Base-by-base conservation (phyloP, 2,888 invertebrate species). In the Noctua pronuba region DNA sequence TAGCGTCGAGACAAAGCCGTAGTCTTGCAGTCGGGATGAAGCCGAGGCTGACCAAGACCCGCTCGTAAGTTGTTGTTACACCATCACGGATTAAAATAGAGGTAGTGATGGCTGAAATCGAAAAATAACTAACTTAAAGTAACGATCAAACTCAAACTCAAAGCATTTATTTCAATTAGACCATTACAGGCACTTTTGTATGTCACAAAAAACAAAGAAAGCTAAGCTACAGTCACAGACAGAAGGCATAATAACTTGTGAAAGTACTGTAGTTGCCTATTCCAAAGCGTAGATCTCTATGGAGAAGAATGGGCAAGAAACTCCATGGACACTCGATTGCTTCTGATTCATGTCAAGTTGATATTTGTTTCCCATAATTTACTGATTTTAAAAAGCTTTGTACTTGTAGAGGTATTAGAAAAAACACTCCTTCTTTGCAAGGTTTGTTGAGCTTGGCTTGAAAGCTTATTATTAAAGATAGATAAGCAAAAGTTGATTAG, bases 1-100 rank as follows among this genome's bases (percentile, higher is more conserved):
- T 97, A 80, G 97, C 97, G 89, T 98, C 98, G 77, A 98, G 95
- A 75, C 98, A 97, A 28, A 97, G 95, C 79, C 97, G 97, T 52
- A 98, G 94, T 88, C 97, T 97, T 76, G 97, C 95, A 62, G 97
- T 97, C 49, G 97, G 97, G 82, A 97, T 97, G 88, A 97, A 97
- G 66, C 97, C 97, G 81, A 97, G 94, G 88, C 96, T 97, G 62
- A 97, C 96, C 83, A 97, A 95, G 24, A 97, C 96, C 86, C 97
- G 97, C 90, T 97, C 97, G 90, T 97, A 97, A 16, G 97, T 97
- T 18, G 94, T 90, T 79, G 97, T 95, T 65, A 97, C 96, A 69
- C 97, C 97, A 89, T 97, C 97, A 84, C 97, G 97, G 62, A 97
- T 96, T 77, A 97, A 93, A 85, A 97, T 95, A 60, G 96, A 95